Conservation (phyloP, 1,140 invertebrate genomes). For the Drosophila biarmipes region DNA sequence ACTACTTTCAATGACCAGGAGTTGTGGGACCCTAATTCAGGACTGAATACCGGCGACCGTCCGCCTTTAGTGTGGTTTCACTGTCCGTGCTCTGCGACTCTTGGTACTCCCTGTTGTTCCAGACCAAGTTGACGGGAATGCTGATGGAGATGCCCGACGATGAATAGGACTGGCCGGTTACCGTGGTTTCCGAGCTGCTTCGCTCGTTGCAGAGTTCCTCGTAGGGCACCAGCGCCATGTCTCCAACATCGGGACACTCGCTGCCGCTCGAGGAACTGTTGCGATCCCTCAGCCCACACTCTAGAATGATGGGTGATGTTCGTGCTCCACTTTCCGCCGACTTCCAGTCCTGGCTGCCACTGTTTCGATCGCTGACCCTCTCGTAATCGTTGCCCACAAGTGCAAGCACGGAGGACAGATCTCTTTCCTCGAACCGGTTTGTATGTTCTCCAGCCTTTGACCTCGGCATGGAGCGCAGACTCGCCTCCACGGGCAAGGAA, state of each 20-base stretch:
- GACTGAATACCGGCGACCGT: slow-evolving; percentile 37
- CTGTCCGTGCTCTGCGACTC: slow-evolving; percentile 49
- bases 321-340: slow-evolving; percentile 17
- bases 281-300: slow-evolving; percentile 10
- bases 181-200: slow-evolving; percentile 23
- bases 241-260: neutral
- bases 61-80: slow-evolving; percentile 52
- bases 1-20: neutral
- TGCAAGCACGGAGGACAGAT: slow-evolving; percentile 14
- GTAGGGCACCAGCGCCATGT: slow-evolving; percentile 42
- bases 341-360: slow-evolving; percentile 1
- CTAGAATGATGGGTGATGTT: slow-evolving; percentile 15
- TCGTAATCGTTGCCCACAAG: slow-evolving; percentile 1
- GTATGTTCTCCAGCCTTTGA: slow-evolving; percentile 54
- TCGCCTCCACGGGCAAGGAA: neutral
- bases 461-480: slow-evolving; percentile 8
- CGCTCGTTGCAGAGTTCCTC: neutral
- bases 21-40: neutral
- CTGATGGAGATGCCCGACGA: slow-evolving; percentile 41
- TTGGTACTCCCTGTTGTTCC: slow-evolving; percentile 42
- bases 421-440: neutral
- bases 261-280: neutral
- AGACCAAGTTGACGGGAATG: slow-evolving; percentile 51
- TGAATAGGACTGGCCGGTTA: neutral
- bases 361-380: neutral